Evolutionary conservation across 1,140 invertebrate species (phyloP).

Genomic region (Drosophila quadrilineata): DNA sequence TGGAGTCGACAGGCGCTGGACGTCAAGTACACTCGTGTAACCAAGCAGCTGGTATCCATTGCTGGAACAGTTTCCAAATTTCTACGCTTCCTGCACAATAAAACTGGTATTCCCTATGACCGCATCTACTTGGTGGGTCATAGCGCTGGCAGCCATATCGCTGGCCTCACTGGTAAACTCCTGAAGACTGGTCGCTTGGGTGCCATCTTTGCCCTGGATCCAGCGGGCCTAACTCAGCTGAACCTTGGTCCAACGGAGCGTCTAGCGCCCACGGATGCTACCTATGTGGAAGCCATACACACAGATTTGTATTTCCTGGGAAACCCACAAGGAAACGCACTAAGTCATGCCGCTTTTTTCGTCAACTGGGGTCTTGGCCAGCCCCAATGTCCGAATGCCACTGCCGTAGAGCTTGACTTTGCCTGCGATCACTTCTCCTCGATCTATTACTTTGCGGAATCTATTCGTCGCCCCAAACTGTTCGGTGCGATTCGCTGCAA

Average conservation of each 20-base stretch:
- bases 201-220: constrained; percentile 82
- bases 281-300: constrained; percentile 89
- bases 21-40: constrained; percentile 65
- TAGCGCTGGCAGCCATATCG: constrained; percentile 82
- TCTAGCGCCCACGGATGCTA: constrained; percentile 84
- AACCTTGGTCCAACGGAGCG: constrained; percentile 64
- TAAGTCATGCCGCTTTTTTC: constrained; percentile 88
- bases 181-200: constrained; percentile 61
- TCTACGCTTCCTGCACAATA: constrained; percentile 76
- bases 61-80: constrained; percentile 60
- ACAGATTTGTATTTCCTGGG: constrained; percentile 85
- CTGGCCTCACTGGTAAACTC: constrained; percentile 81
- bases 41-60: constrained; percentile 57
- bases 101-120: constrained; percentile 69
- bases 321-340: constrained; percentile 76
- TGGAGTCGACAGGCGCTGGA: constrained; percentile 82
- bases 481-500: constrained; percentile 60
- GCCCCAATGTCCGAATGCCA: constrained; percentile 84
- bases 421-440: constrained; percentile 71
- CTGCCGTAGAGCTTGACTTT: constrained; percentile 71
- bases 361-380: constrained; percentile 86
- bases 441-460: constrained; percentile 72
- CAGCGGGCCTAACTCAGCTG: constrained; percentile 82
- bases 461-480: constrained; percentile 48
- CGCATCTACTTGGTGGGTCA: constrained; percentile 82